Evolutionary conservation across 2,113 vertebrate genomes (phyloP).

Genomic region (Zosterops lateralis): DNA sequence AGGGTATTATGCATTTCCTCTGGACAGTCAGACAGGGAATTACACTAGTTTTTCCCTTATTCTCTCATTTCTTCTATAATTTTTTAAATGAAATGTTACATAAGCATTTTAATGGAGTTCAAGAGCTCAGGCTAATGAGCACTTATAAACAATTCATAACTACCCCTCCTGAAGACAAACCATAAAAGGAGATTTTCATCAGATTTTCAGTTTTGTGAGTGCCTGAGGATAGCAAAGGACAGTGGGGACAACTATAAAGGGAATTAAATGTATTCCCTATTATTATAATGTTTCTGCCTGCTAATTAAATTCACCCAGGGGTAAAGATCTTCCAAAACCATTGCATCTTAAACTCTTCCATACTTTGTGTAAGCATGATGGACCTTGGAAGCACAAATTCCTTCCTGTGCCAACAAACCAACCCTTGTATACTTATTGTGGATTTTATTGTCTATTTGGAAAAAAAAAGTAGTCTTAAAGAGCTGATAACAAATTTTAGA

Average conservation of each 20-base stretch:
- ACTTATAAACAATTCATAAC: constrained; percentile 7
- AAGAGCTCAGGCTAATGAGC: background rate
- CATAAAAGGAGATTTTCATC: background rate
- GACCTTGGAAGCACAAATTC: background rate
- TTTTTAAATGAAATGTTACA: background rate
- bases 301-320: background rate
- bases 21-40: background rate
- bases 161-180: background rate
- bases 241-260: background rate
- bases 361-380: background rate
- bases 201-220: background rate
- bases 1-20: background rate
- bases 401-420: background rate
- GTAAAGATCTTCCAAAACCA: background rate
- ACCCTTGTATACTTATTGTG: fast-evolving
- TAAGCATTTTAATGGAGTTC: constrained; percentile 13
- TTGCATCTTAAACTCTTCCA: background rate
- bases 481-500: background rate
- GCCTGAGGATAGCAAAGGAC: background rate
- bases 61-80: background rate
- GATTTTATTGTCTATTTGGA: background rate
- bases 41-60: background rate
- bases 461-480: background rate
- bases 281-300: background rate
- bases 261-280: background rate